Conservation (phyloP, 2,113 vertebrate genomes). For the Oryctolagus cuniculus region DNA sequence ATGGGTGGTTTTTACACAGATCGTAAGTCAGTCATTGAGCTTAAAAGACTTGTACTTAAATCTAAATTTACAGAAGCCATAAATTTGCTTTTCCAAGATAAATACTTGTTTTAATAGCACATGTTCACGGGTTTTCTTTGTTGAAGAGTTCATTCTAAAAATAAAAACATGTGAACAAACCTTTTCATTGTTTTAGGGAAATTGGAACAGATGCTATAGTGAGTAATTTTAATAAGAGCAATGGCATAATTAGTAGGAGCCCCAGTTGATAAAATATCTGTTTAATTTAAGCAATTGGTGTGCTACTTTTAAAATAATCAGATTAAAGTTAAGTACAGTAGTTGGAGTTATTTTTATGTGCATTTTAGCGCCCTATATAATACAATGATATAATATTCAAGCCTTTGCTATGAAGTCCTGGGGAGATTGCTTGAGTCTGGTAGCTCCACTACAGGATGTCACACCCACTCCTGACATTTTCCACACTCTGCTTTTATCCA, state of each 20-base stretch:
- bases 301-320: slow-evolving; percentile 68
- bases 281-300: slow-evolving; percentile 75
- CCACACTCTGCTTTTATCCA: background rate
- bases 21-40: background rate
- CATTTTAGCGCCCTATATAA: slow-evolving; percentile 42
- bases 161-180: slow-evolving; percentile 40
- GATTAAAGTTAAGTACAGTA: slow-evolving; percentile 78
- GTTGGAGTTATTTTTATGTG: slow-evolving; percentile 66
- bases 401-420: background rate
- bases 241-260: slow-evolving; percentile 70
- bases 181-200: slow-evolving; percentile 61
- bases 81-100: slow-evolving; percentile 11
- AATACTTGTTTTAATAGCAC: slow-evolving; percentile 11
- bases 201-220: background rate
- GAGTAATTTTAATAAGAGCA: slow-evolving; percentile 70
- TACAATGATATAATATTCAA: slow-evolving; percentile 18
- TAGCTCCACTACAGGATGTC: background rate
- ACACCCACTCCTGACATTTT: background rate
- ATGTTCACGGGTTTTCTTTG: background rate
- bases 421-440: background rate
- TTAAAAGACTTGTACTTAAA: slow-evolving; percentile 38
- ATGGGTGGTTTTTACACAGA: background rate
- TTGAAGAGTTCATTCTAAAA: slow-evolving; percentile 58
- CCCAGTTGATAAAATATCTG: slow-evolving; percentile 75
- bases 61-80: slow-evolving; percentile 36